phyloP scores from a whole-genome alignment of 2,888 invertebrate genomes.

The Dicranocentrus wangi region DNA sequence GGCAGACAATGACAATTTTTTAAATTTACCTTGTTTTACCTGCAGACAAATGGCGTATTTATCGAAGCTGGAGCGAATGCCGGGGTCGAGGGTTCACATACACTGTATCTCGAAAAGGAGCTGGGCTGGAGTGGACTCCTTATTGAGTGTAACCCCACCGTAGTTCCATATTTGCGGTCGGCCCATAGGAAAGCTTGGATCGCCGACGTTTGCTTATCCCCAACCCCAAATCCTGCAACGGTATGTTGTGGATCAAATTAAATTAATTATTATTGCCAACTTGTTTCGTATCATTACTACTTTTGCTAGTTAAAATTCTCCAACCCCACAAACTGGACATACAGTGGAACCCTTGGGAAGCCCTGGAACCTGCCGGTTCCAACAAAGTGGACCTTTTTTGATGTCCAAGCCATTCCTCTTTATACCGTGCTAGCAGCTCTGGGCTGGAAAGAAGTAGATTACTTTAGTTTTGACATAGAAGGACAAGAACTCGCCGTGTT shows the following conservation, averaged over 20 bases:
- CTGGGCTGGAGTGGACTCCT: constrained; percentile 57
- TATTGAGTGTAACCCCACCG: constrained; percentile 53
- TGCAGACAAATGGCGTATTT: constrained; percentile 40
- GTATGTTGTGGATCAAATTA: constrained; percentile 17
- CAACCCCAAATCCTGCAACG: background rate
- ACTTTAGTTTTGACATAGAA: constrained; percentile 47
- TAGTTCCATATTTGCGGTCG: constrained; percentile 33
- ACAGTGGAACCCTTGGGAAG: constrained; percentile 37
- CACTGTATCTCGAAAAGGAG: constrained; percentile 44
- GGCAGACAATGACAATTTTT: background rate
- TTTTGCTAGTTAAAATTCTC: constrained; percentile 49
- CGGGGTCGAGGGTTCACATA: constrained; percentile 33
- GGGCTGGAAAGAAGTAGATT: constrained; percentile 44
- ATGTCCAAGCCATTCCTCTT: constrained; percentile 29
- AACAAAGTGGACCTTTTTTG: constrained; percentile 41
- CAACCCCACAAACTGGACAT: constrained; percentile 48
- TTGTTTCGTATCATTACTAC: too few species aligned
- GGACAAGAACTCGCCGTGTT: constrained; percentile 24
- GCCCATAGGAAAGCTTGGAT: constrained; percentile 53
- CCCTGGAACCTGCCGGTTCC: constrained; percentile 45
- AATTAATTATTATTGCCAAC: background rate
- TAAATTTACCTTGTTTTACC: background rate
- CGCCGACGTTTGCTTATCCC: constrained; percentile 39
- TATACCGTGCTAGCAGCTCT: constrained; percentile 37
- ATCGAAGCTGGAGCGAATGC: constrained; percentile 51